These are phyloP conservation scores for Asobara japonica DNA, from an alignment of 1,140 invertebrate genomes.

Conservation along the genomic window DNA sequence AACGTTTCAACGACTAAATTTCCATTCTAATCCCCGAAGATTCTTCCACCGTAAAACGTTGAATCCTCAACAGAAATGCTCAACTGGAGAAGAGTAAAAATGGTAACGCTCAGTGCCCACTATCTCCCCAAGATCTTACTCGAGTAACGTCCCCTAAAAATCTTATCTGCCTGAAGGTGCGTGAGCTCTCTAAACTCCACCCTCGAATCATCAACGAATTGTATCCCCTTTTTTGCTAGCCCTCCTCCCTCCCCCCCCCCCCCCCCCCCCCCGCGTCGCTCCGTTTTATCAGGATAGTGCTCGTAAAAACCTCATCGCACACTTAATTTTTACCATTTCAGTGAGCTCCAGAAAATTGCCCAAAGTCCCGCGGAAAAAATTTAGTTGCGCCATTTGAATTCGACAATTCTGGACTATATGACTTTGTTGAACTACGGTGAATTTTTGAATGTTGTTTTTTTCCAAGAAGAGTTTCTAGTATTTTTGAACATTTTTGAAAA, in stretches of 20 bases:
- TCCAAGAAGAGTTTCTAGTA: no score
- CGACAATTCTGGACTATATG: neutral
- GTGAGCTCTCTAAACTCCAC: neutral
- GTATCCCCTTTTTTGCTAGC: neutral
- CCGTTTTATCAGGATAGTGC: neutral
- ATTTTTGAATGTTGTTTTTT: no score
- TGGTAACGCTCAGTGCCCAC: neutral
- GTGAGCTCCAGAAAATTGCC: constrained; percentile 12
- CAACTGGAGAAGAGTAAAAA: neutral
- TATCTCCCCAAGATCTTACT: neutral
- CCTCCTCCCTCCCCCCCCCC: no score
- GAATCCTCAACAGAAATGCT: neutral
- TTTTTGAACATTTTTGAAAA: no score
- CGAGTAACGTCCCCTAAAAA: neutral
- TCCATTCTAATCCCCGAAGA: neutral
- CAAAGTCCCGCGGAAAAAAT: neutral
- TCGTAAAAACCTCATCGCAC: neutral
- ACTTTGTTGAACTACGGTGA: no score
- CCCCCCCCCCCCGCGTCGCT: no score
- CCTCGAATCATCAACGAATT: neutral
- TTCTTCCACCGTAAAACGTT: neutral
- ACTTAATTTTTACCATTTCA: neutral
- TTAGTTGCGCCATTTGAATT: neutral
- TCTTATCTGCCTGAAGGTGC: neutral
- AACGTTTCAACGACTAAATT: no score